A percentile compares a stretch with the other conserved stretches of the same genome.
These are phyloP conservation scores for Ranitomeya imitator DNA, from an alignment of 2,113 vertebrate species.

Conservation along the genomic window DNA sequence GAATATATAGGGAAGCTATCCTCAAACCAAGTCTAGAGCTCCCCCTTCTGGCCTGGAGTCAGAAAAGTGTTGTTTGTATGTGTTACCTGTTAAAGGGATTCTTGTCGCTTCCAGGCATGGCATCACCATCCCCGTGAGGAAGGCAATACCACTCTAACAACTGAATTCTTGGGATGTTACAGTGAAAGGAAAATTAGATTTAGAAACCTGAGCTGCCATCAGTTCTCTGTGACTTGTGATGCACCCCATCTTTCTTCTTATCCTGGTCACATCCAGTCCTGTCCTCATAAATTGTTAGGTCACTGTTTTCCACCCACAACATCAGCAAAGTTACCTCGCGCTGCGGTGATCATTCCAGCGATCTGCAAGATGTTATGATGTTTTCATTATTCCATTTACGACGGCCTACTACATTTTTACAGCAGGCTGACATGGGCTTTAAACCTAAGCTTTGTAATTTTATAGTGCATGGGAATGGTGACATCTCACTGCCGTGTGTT, in stretches of 20 bases:
- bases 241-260: not conserved
- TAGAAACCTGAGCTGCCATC: not conserved
- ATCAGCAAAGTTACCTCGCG: not conserved
- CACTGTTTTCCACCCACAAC: not conserved
- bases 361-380: conserved; percentile 24
- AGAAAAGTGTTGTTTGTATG: too few relatives aligned
- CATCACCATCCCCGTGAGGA: too few relatives aligned
- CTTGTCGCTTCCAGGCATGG: too few relatives aligned
- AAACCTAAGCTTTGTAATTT: conserved; percentile 20
- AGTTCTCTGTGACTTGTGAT: not conserved
- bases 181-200: not conserved
- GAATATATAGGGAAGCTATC: too few relatives aligned
- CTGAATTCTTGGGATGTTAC: too few relatives aligned
- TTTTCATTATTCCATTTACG: conserved; percentile 17
- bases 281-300: not conserved
- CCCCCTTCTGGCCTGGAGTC: too few relatives aligned
- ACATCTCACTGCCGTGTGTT: not conserved
- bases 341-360: conserved; percentile 12
- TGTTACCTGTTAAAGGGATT: too few relatives aligned
- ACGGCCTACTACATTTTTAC: conserved; percentile 9
- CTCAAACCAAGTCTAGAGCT: too few relatives aligned
- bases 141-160: too few relatives aligned
- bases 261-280: not conserved
- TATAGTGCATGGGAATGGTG: conserved; percentile 9
- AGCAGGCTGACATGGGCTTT: conserved; percentile 13